Percentiles rank a stretch among this genome's conserved stretches.
phyloP scores from a whole-genome alignment of 2,797 vertebrate genomes.

The Calcarius lapponicus region DNA sequence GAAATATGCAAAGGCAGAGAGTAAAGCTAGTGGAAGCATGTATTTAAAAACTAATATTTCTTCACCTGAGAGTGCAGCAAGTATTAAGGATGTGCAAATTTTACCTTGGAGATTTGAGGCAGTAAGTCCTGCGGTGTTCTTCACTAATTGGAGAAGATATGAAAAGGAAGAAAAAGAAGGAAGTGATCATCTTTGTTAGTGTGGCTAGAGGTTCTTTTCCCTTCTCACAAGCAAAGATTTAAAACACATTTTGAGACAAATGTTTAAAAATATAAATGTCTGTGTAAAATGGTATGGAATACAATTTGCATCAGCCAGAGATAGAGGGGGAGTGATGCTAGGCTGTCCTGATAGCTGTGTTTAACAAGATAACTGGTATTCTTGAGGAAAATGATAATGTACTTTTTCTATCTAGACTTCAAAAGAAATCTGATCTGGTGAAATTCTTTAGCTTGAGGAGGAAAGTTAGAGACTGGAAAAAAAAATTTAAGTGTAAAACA shows the following conservation, averaged over 20 bases:
- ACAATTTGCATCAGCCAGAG: not conserved
- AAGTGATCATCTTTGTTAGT: not conserved
- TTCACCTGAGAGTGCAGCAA: not conserved
- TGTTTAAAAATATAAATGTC: not conserved
- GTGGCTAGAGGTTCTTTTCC: not conserved
- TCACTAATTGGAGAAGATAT: not conserved
- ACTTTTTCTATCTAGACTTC: not conserved
- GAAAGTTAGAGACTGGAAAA: not conserved
- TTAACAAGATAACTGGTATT: not conserved
- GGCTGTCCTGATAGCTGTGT: not conserved
- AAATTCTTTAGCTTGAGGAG: not conserved
- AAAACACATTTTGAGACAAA: not conserved
- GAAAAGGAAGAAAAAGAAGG: not conserved
- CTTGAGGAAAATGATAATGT: not conserved
- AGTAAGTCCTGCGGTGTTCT: not conserved
- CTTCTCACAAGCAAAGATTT: not conserved
- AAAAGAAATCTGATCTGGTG: not conserved
- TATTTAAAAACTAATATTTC: not conserved
- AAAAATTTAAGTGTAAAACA: not conserved
- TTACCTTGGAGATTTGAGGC: not conserved
- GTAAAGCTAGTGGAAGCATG: not conserved
- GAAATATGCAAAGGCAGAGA: not conserved
- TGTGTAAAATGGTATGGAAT: not conserved
- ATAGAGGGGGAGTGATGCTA: not conserved
- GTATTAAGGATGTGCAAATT: not conserved